Conservation (phyloP, 2,888 invertebrate species). For the Cancer borealis region DNA sequence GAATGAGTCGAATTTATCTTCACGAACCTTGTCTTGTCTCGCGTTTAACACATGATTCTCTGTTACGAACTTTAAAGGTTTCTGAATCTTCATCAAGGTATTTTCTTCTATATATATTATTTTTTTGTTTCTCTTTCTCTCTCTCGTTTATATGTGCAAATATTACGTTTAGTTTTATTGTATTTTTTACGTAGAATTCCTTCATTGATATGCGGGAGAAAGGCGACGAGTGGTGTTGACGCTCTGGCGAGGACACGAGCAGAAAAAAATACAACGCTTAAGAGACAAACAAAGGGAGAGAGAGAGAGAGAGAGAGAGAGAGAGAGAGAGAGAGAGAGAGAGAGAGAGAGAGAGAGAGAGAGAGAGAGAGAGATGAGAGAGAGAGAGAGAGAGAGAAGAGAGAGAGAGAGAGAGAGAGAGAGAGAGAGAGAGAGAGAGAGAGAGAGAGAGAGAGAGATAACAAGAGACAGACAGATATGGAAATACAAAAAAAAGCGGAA, state of each 20-base stretch:
- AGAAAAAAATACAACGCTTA: background rate
- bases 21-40: no score
- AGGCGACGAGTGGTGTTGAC: background rate
- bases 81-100: no score
- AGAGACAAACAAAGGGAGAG: background rate
- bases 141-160: background rate
- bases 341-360: background rate
- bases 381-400: background rate
- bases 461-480: background rate
- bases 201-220: background rate
- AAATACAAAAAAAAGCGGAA: background rate
- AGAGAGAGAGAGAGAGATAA: background rate
- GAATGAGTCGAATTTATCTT: no score
- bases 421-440: conserved; percentile 20
- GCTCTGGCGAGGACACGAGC: background rate
- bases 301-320: background rate
- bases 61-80: no score
- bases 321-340: background rate
- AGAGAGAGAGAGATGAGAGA: background rate
- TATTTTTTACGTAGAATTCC: background rate
- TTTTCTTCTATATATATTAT: no score
- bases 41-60: no score
- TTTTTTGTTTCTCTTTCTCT: no score
- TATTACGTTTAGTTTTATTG: background rate
- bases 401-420: conserved; percentile 5